These are phyloP conservation scores for Globicephala melas DNA, from an alignment of 2,113 vertebrate species.

Conservation along the genomic window DNA sequence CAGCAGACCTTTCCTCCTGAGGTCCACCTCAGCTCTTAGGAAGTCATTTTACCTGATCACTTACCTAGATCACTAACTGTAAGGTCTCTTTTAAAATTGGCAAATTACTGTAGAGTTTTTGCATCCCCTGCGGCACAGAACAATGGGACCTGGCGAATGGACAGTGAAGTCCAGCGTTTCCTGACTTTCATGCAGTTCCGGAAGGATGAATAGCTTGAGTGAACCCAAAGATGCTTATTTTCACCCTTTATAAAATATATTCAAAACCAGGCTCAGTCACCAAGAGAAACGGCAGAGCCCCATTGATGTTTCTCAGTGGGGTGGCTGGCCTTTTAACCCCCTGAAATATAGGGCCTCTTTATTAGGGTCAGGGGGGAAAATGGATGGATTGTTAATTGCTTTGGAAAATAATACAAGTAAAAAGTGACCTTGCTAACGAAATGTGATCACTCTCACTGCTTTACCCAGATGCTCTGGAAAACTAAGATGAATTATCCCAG, in stretches of 20 bases:
- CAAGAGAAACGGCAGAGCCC: not conserved
- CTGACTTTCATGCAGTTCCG: not conserved
- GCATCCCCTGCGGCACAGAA: not conserved
- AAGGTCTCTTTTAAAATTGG: not conserved
- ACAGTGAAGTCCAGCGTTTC: not conserved
- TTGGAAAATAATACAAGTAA: slow-evolving; percentile 18
- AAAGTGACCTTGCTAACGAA: slow-evolving; percentile 29
- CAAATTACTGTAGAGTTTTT: not conserved
- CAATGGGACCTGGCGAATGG: not conserved
- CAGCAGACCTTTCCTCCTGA: not conserved
- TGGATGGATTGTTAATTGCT: not conserved
- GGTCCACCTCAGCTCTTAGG: not conserved
- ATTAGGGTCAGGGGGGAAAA: slow-evolving; percentile 29
- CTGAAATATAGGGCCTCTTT: not conserved
- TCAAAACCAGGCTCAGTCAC: not conserved
- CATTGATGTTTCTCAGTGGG: not conserved
- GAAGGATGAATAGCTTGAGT: not conserved
- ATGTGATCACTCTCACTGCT: not conserved
- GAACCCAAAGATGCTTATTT: not conserved
- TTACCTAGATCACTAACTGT: not conserved
- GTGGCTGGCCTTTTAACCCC: slow-evolving; percentile 27
- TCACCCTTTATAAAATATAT: not conserved
- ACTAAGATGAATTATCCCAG: not conserved
- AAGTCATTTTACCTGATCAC: not conserved
- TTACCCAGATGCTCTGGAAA: slow-evolving; percentile 24